A percentile compares a stretch with the other conserved stretches of the same genome.
These are phyloP conservation scores for Cosmopolites sordidus DNA, from an alignment of 2,888 invertebrate genomes.

Conservation along the genomic window DNA sequence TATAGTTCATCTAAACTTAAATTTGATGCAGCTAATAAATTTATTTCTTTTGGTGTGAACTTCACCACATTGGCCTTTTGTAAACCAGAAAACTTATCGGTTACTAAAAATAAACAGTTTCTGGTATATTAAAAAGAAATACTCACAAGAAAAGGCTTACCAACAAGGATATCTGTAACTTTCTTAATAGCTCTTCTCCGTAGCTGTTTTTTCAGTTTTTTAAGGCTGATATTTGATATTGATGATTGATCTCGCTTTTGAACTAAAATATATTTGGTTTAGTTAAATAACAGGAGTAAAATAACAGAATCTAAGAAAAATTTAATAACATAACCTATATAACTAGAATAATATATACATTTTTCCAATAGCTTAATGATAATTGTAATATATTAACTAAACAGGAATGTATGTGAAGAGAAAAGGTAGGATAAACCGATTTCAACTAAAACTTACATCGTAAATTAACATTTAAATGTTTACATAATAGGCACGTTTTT, in stretches of 20 bases:
- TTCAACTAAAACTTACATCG: slow-evolving; percentile 31
- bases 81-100: slow-evolving; percentile 58
- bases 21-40: slow-evolving; percentile 57
- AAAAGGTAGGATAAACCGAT: too few species aligned
- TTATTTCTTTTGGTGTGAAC: slow-evolving; percentile 62
- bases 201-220: slow-evolving; percentile 31
- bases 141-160: slow-evolving; percentile 52
- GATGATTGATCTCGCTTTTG: slow-evolving; percentile 37
- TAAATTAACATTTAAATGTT: slow-evolving; percentile 36
- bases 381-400: too few species aligned
- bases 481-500: slow-evolving; percentile 41
- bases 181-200: slow-evolving; percentile 39
- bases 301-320: slow-evolving; percentile 2
- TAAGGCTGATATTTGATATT: slow-evolving; percentile 34
- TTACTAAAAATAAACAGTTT: slow-evolving; percentile 52
- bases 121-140: too few species aligned
- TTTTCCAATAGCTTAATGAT: too few species aligned
- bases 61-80: slow-evolving; percentile 65
- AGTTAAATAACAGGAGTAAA: neutral
- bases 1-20: slow-evolving; percentile 56
- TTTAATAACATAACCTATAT: neutral
- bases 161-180: slow-evolving; percentile 66
- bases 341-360: too few species aligned
- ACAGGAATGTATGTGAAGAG: too few species aligned
- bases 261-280: slow-evolving; percentile 25